Conservation (phyloP, 2,888 invertebrate genomes). For the Venusia cambrica region DNA sequence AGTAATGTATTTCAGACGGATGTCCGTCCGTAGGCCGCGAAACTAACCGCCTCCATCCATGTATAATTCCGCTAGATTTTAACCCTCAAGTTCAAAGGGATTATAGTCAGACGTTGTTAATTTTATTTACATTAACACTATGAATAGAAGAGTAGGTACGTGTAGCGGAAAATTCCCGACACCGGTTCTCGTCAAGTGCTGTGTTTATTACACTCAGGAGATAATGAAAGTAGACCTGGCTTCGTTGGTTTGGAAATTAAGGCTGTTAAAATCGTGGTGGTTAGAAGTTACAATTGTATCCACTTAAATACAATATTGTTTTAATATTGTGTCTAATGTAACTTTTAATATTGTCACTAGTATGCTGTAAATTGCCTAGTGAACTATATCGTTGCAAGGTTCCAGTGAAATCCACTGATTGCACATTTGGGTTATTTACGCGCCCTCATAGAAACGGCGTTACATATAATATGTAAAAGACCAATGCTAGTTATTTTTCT, state of each 20-base stretch:
- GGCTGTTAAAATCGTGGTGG: no score
- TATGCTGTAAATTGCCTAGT: no score
- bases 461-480: no score
- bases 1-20: constrained; percentile 7
- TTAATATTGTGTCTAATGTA: no score
- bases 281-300: no score
- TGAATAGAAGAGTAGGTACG: constrained; percentile 12
- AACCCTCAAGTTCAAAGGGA: constrained; percentile 18
- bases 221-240: constrained; percentile 40
- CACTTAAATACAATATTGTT: no score
- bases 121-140: constrained; percentile 17
- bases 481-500: no score
- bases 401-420: no score
- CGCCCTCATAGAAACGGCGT: no score
- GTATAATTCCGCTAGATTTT: constrained; percentile 5
- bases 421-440: no score
- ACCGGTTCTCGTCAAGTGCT: constrained; percentile 28
- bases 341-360: no score
- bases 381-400: no score
- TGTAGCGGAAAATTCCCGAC: constrained; percentile 32
- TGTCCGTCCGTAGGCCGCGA: constrained; percentile 13
- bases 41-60: constrained; percentile 11
- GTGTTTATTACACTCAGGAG: constrained; percentile 19
- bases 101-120: constrained; percentile 10
- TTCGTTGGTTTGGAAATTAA: constrained; percentile 23